Evolutionary conservation across 1,140 invertebrate species (phyloP), one percentile per base, ranked within the genome.

Genomic region (Glossosoma conforme): DNA sequence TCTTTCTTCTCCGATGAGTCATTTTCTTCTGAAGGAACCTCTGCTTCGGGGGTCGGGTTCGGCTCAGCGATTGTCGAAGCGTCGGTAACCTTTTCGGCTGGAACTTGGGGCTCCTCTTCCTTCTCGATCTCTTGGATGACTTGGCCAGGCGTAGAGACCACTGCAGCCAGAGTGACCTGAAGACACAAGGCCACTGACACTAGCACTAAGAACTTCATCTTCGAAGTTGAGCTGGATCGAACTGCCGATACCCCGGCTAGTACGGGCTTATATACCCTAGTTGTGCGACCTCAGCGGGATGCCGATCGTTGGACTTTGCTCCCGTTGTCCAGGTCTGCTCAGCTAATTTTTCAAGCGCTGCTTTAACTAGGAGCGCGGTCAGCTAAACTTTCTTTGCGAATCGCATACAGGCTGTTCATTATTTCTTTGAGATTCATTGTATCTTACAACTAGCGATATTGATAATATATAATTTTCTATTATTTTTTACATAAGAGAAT

Each of bases 181-280:
- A 52, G 14, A 42, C 49, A 52, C 20, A 32, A 36, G 25, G 21
- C 13, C 1, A 28, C 46, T 36, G 49, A 22, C 22, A 57, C 19
- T 9, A 45, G 14, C 11, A 49, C 14, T 13, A 33, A 15, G 42
- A 52, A 24, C 30, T 42, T 44, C 55, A 57, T 57, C 17, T 44
- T 57, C 45, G 24, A 33, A 25, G 14, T 2, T 43, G 2, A 18
- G 20, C 11, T 13, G 20, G 18, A 11, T 10, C 17, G 4, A 22
- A 25, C 28, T 18, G 8, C 15, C 48, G 15, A 46, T 44, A 38
- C 15, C 9, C 13, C 5, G 13, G 33, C 33, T 22, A 14, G 13
- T 14, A 13, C 11, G 11, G 13, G 32, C 14, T 56, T 56, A 43
- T 52, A 56, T 56, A 56, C 48, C 10, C 4, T 50, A 30, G 40